phyloP scores from a whole-genome alignment of 1,140 invertebrate genomes.

The Mizuhopecten yessoensis region DNA sequence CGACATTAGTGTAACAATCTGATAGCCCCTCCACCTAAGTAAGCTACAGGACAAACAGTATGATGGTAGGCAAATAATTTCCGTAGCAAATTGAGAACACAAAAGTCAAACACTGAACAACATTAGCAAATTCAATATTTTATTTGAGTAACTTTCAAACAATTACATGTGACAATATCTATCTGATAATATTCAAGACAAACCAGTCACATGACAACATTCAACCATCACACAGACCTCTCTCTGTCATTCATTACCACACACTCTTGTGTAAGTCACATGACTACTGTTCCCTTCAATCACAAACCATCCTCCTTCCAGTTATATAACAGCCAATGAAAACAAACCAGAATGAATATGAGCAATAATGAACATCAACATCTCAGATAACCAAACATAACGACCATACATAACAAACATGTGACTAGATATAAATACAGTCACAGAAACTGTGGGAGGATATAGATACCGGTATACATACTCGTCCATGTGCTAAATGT shows the following conservation, averaged over 20 bases:
- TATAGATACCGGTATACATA: background rate
- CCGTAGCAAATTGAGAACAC: too few species aligned
- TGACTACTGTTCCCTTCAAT: constrained; percentile 18
- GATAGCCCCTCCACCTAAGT: too few species aligned
- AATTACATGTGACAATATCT: constrained; percentile 29
- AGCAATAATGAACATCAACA: constrained; percentile 9
- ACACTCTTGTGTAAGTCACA: background rate
- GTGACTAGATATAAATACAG: constrained; percentile 5
- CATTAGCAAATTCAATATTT: background rate
- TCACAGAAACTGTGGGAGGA: background rate
- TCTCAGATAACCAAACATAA: constrained; percentile 28
- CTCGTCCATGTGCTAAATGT: background rate
- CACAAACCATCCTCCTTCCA: background rate
- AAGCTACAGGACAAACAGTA: too few species aligned
- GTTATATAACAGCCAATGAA: constrained; percentile 27
- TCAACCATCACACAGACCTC: background rate
- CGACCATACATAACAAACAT: constrained; percentile 12
- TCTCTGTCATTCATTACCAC: background rate
- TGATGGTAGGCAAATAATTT: too few species aligned
- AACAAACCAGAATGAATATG: constrained; percentile 9
- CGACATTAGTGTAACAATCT: too few species aligned
- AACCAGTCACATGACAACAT: constrained; percentile 32
- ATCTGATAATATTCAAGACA: background rate
- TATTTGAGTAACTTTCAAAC: constrained; percentile 29
- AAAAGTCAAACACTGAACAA: background rate